Evolutionary conservation across 2,797 vertebrate genomes (phyloP).

Genomic region (Gambelia wislizenii): DNA sequence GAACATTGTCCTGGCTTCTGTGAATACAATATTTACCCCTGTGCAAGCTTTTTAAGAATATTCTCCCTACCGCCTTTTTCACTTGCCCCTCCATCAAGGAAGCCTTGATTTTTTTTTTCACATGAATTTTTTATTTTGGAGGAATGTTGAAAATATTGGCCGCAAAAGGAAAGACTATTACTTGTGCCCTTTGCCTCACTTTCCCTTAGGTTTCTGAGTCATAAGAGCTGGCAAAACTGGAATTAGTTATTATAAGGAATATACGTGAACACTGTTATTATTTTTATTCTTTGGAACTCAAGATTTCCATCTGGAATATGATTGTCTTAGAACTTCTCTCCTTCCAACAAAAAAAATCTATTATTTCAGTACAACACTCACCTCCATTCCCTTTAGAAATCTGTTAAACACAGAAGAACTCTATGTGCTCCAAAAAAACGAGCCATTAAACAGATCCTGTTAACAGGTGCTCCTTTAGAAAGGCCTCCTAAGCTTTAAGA

Average conservation of each 20-base stretch:
- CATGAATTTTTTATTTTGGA: neutral
- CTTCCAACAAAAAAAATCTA: slow-evolving; percentile 13
- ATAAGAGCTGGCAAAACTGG: neutral
- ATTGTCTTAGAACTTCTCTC: neutral
- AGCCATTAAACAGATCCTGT: slow-evolving; percentile 30
- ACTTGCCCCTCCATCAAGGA: neutral
- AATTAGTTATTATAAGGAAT: neutral
- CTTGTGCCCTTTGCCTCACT: neutral
- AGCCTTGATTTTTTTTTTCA: neutral
- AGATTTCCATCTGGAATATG: fast-evolving
- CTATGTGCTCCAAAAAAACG: slow-evolving; percentile 34
- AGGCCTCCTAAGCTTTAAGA: slow-evolving; percentile 26
- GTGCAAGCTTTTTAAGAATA: neutral
- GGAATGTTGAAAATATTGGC: neutral
- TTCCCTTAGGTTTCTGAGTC: neutral
- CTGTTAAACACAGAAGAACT: slow-evolving; percentile 11
- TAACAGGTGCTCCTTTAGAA: slow-evolving; percentile 46
- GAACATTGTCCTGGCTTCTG: neutral
- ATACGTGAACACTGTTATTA: neutral
- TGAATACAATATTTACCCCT: neutral
- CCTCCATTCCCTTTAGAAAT: slow-evolving; percentile 15
- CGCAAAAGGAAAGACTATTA: neutral
- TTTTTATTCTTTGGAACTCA: neutral
- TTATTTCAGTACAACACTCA: slow-evolving; percentile 3
- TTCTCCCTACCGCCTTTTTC: neutral